Conservation (phyloP, 2,888 invertebrate genomes). For the Pyralis farinalis region DNA sequence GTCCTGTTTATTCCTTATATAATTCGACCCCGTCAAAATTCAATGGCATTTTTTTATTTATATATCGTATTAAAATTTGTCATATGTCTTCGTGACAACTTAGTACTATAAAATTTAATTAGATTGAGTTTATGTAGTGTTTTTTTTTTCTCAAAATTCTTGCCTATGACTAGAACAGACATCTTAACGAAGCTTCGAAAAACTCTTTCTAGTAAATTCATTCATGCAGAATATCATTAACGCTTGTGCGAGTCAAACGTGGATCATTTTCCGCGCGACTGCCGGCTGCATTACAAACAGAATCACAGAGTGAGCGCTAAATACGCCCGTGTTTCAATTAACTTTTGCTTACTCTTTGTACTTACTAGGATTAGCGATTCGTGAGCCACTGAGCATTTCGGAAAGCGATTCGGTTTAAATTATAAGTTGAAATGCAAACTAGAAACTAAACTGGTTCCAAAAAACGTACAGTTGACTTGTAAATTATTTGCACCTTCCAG, state of each 20-base stretch:
- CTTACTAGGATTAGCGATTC: slow-evolving; percentile 36
- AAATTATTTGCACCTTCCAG: too few relatives aligned
- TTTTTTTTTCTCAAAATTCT: too few relatives aligned
- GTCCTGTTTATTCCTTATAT: neutral
- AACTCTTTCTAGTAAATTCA: slow-evolving; percentile 13
- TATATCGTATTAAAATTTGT: too few relatives aligned
- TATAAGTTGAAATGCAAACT: slow-evolving; percentile 43
- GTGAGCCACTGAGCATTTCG: slow-evolving; percentile 32
- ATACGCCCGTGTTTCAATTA: slow-evolving; percentile 41
- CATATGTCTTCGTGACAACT: too few relatives aligned
- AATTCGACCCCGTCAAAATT: neutral
- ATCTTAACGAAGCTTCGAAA: too few relatives aligned
- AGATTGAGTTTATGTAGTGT: too few relatives aligned
- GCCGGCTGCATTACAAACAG: slow-evolving; percentile 43
- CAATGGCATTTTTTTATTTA: neutral
- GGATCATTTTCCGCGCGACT: slow-evolving; percentile 42
- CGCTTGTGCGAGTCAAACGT: slow-evolving; percentile 36
- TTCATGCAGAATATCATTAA: slow-evolving; percentile 36
- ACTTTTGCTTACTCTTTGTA: slow-evolving; percentile 36
- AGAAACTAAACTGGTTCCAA: slow-evolving; percentile 27
- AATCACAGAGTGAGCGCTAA: slow-evolving; percentile 43
- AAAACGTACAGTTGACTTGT: too few relatives aligned
- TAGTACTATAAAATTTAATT: too few relatives aligned
- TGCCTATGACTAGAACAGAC: too few relatives aligned
- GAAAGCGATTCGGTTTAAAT: slow-evolving; percentile 46